These are phyloP conservation scores for Phortica okadai DNA, from an alignment of 2,888 invertebrate genomes.

Conservation along the genomic window DNA sequence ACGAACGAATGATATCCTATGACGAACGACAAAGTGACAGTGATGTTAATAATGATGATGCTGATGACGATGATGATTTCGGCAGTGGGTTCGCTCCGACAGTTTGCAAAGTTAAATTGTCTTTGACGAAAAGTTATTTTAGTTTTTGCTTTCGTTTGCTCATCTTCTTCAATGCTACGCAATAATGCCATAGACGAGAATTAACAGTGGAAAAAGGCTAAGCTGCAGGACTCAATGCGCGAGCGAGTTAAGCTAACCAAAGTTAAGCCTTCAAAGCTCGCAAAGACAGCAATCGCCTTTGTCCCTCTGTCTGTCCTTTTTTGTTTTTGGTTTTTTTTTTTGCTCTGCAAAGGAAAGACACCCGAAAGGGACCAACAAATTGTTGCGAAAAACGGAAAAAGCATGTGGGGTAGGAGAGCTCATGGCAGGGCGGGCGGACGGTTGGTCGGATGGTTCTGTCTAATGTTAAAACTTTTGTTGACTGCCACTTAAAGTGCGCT, in stretches of 20 bases:
- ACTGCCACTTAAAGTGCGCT: constrained; percentile 20
- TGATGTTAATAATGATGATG: not conserved
- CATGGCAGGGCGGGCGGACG: not conserved
- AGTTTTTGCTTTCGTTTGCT: constrained; percentile 17
- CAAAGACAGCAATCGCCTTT: constrained; percentile 13
- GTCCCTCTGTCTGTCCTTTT: constrained; percentile 24
- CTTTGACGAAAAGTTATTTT: constrained; percentile 65
- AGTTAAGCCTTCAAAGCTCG: constrained; percentile 17
- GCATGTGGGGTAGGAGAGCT: not conserved
- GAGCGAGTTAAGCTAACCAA: not conserved
- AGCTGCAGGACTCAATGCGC: not conserved
- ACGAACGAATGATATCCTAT: not conserved
- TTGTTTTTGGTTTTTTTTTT: not conserved
- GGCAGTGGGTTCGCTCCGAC: constrained; percentile 42
- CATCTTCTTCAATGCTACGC: not conserved
- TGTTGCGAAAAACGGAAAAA: constrained; percentile 10
- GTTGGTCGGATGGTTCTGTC: constrained; percentile 9
- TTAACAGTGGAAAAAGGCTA: not conserved
- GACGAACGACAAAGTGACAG: not conserved
- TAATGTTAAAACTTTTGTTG: constrained; percentile 26
- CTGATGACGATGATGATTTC: not conserved
- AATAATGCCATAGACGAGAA: not conserved
- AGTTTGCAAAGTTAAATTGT: constrained; percentile 70
- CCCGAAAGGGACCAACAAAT: not conserved
- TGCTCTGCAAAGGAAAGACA: not conserved